Evolutionary conservation across 2,113 vertebrate species (phyloP).

Genomic region (Megalops atlanticus): DNA sequence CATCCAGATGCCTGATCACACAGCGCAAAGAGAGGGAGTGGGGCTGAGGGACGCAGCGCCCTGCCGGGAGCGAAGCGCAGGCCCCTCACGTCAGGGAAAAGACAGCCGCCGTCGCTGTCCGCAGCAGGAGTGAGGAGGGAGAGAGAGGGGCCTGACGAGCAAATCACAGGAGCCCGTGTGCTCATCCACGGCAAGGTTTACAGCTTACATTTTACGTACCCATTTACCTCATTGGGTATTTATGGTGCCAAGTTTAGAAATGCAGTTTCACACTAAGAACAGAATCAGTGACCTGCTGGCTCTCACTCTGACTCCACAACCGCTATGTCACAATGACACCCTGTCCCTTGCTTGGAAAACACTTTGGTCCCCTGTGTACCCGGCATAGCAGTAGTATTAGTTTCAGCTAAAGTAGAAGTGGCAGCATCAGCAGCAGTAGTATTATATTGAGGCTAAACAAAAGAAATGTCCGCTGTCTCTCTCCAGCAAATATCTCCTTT

Average conservation of each 20-base stretch:
- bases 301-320: too few species aligned
- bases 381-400: background rate
- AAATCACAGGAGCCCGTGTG: background rate
- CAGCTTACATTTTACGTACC: background rate
- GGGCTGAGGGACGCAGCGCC: background rate
- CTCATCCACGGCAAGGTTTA: too few species aligned
- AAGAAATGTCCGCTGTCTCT: background rate
- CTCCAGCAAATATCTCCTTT: background rate
- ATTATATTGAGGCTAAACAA: background rate
- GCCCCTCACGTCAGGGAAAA: background rate
- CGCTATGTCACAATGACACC: background rate
- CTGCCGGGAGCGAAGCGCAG: background rate
- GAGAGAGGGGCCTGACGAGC: background rate
- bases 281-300: background rate
- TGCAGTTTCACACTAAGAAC: background rate
- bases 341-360: background rate
- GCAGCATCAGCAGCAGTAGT: background rate
- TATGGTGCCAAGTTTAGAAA: too few species aligned
- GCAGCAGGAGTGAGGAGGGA: background rate
- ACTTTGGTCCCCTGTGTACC: background rate
- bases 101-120: background rate
- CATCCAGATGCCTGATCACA: conserved; percentile 45
- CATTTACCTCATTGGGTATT: too few species aligned
- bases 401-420: background rate
- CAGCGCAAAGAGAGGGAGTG: conserved; percentile 11